These are phyloP conservation scores for Macrosteles quadrilineatus DNA, from an alignment of 1,140 invertebrate genomes.

Conservation along the genomic window DNA sequence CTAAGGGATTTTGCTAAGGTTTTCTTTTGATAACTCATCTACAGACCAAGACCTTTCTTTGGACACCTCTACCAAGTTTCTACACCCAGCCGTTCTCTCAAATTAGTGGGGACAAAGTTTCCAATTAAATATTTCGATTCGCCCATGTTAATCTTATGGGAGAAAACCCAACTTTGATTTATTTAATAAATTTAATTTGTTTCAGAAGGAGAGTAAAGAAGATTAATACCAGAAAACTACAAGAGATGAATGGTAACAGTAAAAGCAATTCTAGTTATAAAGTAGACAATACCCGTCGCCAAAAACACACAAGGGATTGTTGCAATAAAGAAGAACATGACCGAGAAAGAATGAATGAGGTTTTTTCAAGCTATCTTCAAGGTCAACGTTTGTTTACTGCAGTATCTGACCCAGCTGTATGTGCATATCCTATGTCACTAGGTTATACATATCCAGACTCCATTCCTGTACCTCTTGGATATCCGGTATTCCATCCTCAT, in stretches of 20 bases:
- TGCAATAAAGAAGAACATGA: background rate
- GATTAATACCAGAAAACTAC: background rate
- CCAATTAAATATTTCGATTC: no score
- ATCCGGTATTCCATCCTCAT: slow-evolving; percentile 46
- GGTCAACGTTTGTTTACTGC: slow-evolving; percentile 54
- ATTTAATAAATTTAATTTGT: no score
- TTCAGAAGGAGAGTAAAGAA: slow-evolving; percentile 5
- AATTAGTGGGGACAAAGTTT: no score
- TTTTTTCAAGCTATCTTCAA: slow-evolving; percentile 11
- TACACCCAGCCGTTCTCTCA: no score
- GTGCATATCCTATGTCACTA: slow-evolving; percentile 53
- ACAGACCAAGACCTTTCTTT: no score
- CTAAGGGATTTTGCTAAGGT: no score
- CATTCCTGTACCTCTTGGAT: slow-evolving; percentile 53
- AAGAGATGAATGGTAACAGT: slow-evolving; percentile 18
- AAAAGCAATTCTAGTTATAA: background rate
- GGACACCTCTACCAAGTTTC: no score
- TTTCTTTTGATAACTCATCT: no score
- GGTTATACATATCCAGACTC: slow-evolving; percentile 53
- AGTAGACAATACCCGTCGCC: background rate
- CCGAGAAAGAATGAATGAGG: slow-evolving; percentile 1
- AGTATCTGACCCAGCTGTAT: slow-evolving; percentile 54
- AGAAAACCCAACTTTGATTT: no score
- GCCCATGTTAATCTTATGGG: no score
- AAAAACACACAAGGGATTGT: slow-evolving; percentile 6